Evolutionary conservation across 1,140 invertebrate genomes (phyloP).

Genomic region (Drosophila sucinea): DNA sequence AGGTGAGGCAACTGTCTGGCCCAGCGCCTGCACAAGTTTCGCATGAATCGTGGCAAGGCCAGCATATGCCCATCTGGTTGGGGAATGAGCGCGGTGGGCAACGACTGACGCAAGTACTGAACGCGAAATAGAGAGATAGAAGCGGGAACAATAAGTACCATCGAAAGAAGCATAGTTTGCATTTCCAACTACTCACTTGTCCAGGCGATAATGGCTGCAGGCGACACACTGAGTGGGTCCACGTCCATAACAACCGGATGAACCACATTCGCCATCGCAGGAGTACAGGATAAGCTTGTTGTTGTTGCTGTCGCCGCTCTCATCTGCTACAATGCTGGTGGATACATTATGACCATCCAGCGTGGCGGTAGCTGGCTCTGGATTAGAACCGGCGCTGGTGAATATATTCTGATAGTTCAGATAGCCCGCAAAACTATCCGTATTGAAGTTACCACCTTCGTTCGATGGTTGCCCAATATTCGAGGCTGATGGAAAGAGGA

Average conservation of each 20-base stretch:
- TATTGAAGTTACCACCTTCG: slow-evolving; percentile 85
- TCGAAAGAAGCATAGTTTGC: not conserved
- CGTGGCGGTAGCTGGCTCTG: slow-evolving; percentile 87
- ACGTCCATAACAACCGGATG: slow-evolving; percentile 91
- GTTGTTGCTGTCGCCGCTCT: slow-evolving; percentile 84
- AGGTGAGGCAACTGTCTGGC: slow-evolving; percentile 92
- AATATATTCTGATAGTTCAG: slow-evolving; percentile 88
- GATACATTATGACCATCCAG: slow-evolving; percentile 87
- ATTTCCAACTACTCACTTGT: slow-evolving; percentile 86
- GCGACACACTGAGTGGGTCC: slow-evolving; percentile 91
- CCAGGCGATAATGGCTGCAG: slow-evolving; percentile 90
- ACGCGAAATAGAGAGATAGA: slow-evolving; percentile 7
- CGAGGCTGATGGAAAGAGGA: slow-evolving; percentile 80
- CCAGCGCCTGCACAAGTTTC: slow-evolving; percentile 92
- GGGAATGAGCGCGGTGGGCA: slow-evolving; percentile 92
- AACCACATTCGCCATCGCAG: slow-evolving; percentile 92
- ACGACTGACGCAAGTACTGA: slow-evolving; percentile 89
- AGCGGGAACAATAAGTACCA: slow-evolving; percentile 5
- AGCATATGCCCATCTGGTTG: slow-evolving; percentile 90
- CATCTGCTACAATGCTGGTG: slow-evolving; percentile 78
- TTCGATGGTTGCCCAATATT: slow-evolving; percentile 74
- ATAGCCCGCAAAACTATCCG: slow-evolving; percentile 83
- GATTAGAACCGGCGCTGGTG: slow-evolving; percentile 87
- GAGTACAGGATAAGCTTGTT: slow-evolving; percentile 87
- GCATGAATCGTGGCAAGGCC: slow-evolving; percentile 92